A percentile compares a stretch with the other conserved stretches of the same genome.
Conservation (phyloP, 1,140 invertebrate genomes). For the Sinella curviseta region DNA sequence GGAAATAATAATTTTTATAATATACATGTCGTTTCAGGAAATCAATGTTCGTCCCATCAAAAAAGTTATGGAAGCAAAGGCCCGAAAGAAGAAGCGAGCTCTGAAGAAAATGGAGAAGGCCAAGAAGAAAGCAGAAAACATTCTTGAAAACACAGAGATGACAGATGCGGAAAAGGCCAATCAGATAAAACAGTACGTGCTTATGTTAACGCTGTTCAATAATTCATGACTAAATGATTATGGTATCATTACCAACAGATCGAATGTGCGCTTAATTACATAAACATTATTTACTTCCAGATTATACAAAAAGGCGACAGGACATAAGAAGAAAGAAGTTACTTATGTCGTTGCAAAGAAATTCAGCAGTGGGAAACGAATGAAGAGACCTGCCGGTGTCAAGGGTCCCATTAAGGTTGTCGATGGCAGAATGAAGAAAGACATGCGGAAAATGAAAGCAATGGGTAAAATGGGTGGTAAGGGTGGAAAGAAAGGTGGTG, state of each 20-base stretch:
- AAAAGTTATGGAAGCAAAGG: constrained; percentile 97
- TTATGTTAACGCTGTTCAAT: constrained; percentile 33
- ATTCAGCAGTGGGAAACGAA: constrained; percentile 72
- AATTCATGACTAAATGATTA: constrained; percentile 21
- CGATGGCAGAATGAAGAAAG: constrained; percentile 95
- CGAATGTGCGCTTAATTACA: background rate
- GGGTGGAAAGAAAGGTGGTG: constrained; percentile 55
- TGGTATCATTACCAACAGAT: background rate
- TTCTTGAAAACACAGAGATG: constrained; percentile 87
- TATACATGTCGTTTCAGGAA: constrained; percentile 65
- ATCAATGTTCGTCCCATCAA: constrained; percentile 94
- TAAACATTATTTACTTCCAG: constrained; percentile 57
- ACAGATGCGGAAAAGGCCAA: constrained; percentile 86
- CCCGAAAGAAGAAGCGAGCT: constrained; percentile 89
- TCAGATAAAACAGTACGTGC: constrained; percentile 81
- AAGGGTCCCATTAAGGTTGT: constrained; percentile 93
- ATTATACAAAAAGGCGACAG: constrained; percentile 87
- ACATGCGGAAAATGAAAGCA: constrained; percentile 68
- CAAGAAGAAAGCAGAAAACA: constrained; percentile 89
- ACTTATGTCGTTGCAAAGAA: constrained; percentile 95
- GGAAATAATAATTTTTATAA: background rate
- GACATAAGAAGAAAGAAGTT: constrained; percentile 81
- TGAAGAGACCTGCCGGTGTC: constrained; percentile 77
- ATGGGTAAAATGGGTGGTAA: constrained; percentile 65
- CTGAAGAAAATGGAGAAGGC: constrained; percentile 85